Evolutionary conservation across 2,113 vertebrate species (phyloP).

Genomic region (Lathamus discolor): DNA sequence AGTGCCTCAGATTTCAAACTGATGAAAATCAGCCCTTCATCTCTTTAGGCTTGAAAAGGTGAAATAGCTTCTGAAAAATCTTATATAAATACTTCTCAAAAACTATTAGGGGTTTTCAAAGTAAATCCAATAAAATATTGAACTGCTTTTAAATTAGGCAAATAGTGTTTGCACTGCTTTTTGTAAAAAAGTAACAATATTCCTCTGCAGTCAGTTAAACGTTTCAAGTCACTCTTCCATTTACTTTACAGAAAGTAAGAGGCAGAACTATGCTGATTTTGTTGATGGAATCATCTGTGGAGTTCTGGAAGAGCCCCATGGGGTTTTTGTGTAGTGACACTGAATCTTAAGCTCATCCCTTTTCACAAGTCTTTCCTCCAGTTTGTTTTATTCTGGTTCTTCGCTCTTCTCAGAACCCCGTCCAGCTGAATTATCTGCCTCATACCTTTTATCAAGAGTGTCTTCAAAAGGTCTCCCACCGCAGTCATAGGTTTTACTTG

Average conservation of each 20-base stretch:
- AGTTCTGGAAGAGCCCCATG: not conserved
- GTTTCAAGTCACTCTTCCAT: not conserved
- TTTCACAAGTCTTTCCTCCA: not conserved
- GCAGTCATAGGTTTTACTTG: slow-evolving; percentile 81
- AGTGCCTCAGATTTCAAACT: slow-evolving; percentile 15
- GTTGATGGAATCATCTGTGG: not conserved
- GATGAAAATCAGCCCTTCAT: not conserved
- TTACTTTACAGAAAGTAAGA: not conserved
- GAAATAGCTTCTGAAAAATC: not conserved
- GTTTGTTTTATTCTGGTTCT: slow-evolving; percentile 57
- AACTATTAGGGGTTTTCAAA: slow-evolving; percentile 8
- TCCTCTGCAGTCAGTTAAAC: not conserved
- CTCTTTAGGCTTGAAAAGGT: not conserved
- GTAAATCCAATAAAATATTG: not conserved
- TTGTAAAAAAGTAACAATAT: not conserved
- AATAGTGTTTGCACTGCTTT: not conserved
- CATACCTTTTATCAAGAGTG: slow-evolving; percentile 73
- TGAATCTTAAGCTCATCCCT: not conserved
- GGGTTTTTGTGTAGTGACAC: not conserved
- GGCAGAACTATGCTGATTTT: not conserved
- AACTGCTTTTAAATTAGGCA: slow-evolving; percentile 5
- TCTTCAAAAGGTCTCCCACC: slow-evolving; percentile 75
- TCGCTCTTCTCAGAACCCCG: slow-evolving; percentile 79
- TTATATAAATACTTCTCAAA: slow-evolving; percentile 18
- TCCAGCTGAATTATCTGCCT: slow-evolving; percentile 71